Base-by-base conservation (phyloP, 2,113 vertebrate species). In the Corythaixoides concolor region DNA sequence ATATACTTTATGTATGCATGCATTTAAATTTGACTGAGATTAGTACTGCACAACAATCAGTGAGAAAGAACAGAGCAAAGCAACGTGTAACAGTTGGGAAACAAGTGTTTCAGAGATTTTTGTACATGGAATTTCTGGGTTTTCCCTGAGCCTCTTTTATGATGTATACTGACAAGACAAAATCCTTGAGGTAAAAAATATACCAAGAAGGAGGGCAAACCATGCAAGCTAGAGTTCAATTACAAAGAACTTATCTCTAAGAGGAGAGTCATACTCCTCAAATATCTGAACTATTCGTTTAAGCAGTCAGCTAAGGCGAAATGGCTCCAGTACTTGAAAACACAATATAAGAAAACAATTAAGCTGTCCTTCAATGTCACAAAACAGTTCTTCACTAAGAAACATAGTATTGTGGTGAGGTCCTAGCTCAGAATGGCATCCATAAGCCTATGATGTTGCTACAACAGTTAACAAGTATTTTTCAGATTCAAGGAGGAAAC, bases 251-350 rank as follows among this genome's bases (percentile, higher is more conserved):
- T 91, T 97, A 85, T 92, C 84, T 96, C 91, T 80, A 90, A 52
- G 73, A 96, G 90, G 73, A 67, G 60, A 90, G 83, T 82, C 81
- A 76, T 83, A 83, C 76, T 97, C 89, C 77, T 97, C 96, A 97
- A 96, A 97, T 94, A 23, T 92, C 90, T 95, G 96, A 97, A 86
- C 94, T 87, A 97, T 80, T 50, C 50, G 41, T 96, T 97, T 97
- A 87, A 97, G 86, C 80, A 97, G 72, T 93, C 90, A 94, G 81
- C 81, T 94, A 95, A 95, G 78, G 95, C 70, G 50, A 89, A 97
- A 84, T 80, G 58, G 47, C 73, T 97, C 43, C 76, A 96, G 37
- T 88, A 76, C 68, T 97, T 98, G 86, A 97, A 97, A 97, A 94
- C 86, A 81, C 81, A 97, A 93, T 93, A 88, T 79, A 90, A 89